phyloP scores from a whole-genome alignment of 2,888 invertebrate genomes.

The Beris chalybata region DNA sequence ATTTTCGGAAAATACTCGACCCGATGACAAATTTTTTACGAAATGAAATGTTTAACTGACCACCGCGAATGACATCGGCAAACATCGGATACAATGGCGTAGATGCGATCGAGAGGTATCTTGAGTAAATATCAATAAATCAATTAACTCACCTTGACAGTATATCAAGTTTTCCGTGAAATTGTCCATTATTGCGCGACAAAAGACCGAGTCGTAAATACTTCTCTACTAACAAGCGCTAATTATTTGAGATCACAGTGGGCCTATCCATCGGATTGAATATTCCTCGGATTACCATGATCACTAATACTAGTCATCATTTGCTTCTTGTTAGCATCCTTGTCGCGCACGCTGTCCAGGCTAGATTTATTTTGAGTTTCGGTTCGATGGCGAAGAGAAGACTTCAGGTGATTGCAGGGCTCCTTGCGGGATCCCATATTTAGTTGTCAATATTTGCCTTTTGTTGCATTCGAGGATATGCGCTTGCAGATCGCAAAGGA shows the following conservation, averaged over 20 bases:
- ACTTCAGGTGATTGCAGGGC: conserved; percentile 3
- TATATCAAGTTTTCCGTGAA: conserved; percentile 43
- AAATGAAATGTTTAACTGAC: conserved; percentile 24
- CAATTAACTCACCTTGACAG: conserved; percentile 48
- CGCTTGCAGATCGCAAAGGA: background rate
- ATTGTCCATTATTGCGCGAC: conserved; percentile 43
- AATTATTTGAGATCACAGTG: conserved; percentile 40
- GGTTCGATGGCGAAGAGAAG: background rate
- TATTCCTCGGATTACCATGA: background rate
- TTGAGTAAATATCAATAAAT: conserved; percentile 53
- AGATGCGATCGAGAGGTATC: conserved; percentile 15
- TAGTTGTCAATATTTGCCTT: conserved; percentile 9
- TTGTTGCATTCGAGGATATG: conserved; percentile 12
- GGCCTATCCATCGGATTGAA: conserved; percentile 2
- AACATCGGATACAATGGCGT: conserved; percentile 17
- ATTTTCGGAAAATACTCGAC: conserved; percentile 18
- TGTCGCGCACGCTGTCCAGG: background rate
- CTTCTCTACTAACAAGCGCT: conserved; percentile 39
- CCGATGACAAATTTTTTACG: conserved; percentile 16
- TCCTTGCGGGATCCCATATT: conserved; percentile 11
- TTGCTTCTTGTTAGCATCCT: conserved; percentile 2
- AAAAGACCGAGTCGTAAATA: conserved; percentile 36
- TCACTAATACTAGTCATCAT: background rate
- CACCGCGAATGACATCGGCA: conserved; percentile 24
- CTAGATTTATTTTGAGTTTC: background rate